Evolutionary conservation across 2,113 vertebrate species (phyloP).

Genomic region (Pardalotus punctatus): DNA sequence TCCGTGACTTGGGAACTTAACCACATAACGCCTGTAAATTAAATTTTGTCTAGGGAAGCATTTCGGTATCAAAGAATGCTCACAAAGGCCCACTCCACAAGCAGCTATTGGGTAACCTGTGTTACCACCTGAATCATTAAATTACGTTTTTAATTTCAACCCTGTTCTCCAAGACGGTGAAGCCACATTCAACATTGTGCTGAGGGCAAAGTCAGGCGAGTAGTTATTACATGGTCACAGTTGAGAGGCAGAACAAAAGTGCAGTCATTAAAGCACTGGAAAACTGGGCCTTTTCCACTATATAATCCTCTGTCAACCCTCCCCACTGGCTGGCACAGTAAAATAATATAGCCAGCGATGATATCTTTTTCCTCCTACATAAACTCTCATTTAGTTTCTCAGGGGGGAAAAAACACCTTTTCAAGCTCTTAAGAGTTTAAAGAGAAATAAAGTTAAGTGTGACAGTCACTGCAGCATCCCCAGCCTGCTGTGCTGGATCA

Average conservation of each 20-base stretch:
- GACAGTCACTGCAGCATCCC: neutral
- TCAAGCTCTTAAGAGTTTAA: neutral
- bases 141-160: neutral
- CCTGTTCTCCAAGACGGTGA: neutral
- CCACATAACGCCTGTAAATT: neutral
- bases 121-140: neutral
- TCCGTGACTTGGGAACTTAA: neutral
- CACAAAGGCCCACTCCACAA: neutral
- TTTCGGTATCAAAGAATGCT: neutral
- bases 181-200: neutral
- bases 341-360: neutral
- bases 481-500: neutral
- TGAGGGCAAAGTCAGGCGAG: neutral
- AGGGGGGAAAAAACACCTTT: neutral
- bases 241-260: neutral
- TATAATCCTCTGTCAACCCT: neutral
- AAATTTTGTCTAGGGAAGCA: neutral
- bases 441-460: neutral
- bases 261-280: neutral
- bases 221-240: constrained; percentile 1
- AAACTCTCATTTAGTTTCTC: neutral
- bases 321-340: neutral
- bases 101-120: neutral
- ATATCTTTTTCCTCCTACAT: neutral
- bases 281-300: neutral